A percentile compares a stretch with the other conserved stretches of the same genome.
Conservation (phyloP, 2,797 vertebrate genomes). For the Apogon talboti region DNA sequence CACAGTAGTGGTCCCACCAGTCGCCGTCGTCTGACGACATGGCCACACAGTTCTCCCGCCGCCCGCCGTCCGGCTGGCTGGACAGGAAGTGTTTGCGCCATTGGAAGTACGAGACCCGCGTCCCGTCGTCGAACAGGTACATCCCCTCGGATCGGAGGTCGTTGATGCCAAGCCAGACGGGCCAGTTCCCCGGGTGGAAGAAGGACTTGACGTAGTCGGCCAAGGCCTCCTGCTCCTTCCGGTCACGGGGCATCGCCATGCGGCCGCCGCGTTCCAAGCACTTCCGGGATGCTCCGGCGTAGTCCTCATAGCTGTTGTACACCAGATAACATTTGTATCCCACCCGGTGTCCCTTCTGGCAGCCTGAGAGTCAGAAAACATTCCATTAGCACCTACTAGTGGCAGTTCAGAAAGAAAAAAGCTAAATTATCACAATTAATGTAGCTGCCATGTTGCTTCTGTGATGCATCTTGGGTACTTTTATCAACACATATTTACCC, state of each 20-base stretch:
- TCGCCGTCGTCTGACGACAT: conserved; percentile 92
- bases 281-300: conserved; percentile 83
- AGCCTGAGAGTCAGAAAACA: conserved; percentile 76
- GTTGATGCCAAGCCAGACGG: conserved; percentile 91
- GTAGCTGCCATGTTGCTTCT: too few relatives aligned
- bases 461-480: too few relatives aligned
- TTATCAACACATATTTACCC: too few relatives aligned
- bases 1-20: conserved; percentile 95
- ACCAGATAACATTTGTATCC: conserved; percentile 90
- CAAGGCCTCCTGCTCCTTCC: conserved; percentile 86
- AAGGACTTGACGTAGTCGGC: conserved; percentile 84
- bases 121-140: conserved; percentile 90
- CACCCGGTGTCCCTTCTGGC: conserved; percentile 86
- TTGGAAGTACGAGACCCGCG: conserved; percentile 89
- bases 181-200: conserved; percentile 91
- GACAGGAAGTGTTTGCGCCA: conserved; percentile 92
- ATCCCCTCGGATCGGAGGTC: conserved; percentile 89
- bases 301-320: conserved; percentile 85
- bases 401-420: too few relatives aligned
- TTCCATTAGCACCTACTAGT: too few relatives aligned
- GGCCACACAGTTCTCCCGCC: conserved; percentile 91
- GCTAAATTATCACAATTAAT: too few relatives aligned
- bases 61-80: conserved; percentile 90
- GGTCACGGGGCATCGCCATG: conserved; percentile 89
- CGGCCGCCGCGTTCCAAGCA: conserved; percentile 87